phyloP scores from a whole-genome alignment of 2,888 invertebrate genomes.

The Theodoxus fluviatilis region DNA sequence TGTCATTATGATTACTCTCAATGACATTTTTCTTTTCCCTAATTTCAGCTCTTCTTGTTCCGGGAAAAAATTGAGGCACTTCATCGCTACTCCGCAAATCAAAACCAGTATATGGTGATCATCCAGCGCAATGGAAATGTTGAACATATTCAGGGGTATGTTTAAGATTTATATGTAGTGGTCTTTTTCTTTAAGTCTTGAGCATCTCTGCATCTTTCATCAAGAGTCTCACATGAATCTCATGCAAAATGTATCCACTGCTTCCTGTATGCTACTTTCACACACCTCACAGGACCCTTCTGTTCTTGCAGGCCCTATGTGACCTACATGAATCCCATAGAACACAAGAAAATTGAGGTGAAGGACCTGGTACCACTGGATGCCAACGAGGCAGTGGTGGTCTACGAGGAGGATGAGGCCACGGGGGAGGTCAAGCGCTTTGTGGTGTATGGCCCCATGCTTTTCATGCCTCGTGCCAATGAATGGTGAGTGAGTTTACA shows the following conservation, averaged over 20 bases:
- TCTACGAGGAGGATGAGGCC: slow-evolving; percentile 45
- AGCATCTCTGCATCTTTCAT: too few species aligned
- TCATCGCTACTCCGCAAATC: slow-evolving; percentile 48
- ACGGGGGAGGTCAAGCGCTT: slow-evolving; percentile 48
- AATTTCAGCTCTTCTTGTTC: slow-evolving; percentile 58
- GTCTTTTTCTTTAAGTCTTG: not conserved
- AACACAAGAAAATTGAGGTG: slow-evolving; percentile 44
- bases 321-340: slow-evolving; percentile 48
- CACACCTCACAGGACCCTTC: too few species aligned
- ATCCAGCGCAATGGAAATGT: slow-evolving; percentile 50
- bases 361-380: slow-evolving; percentile 50
- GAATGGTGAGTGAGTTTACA: slow-evolving; percentile 51
- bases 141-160: slow-evolving; percentile 56
- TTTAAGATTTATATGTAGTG: not conserved
- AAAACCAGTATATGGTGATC: slow-evolving; percentile 56
- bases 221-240: too few species aligned
- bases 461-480: slow-evolving; percentile 55
- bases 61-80: slow-evolving; percentile 47
- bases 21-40: not conserved
- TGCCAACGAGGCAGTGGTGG: slow-evolving; percentile 59
- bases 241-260: too few species aligned
- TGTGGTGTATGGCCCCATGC: slow-evolving; percentile 57
- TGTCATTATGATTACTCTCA: not conserved
- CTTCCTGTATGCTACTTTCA: not conserved
- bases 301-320: slow-evolving; percentile 50